phyloP scores from a whole-genome alignment of 2,113 vertebrate species.

The Benitochromis conjunctus region DNA sequence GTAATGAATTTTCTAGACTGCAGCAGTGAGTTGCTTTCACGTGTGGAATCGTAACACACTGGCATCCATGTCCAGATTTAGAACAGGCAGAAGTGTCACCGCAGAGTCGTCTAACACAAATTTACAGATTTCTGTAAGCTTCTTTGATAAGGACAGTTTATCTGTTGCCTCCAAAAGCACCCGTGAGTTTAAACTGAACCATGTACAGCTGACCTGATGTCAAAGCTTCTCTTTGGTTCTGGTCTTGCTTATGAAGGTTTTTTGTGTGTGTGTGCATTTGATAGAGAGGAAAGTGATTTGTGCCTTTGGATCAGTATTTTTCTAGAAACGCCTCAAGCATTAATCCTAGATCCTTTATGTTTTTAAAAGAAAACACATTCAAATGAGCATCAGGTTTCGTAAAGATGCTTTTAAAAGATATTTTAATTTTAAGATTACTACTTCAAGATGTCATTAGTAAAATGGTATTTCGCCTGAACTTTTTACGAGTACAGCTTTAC shows the following conservation, averaged over 20 bases:
- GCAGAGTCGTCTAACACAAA: not conserved
- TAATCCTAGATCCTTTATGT: not conserved
- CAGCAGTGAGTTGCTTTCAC: not conserved
- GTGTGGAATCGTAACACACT: not conserved
- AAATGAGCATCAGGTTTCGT: not conserved
- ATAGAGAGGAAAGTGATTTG: not conserved
- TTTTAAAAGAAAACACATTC: not conserved
- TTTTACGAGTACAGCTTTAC: not conserved
- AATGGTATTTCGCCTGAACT: not conserved
- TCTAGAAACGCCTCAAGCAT: not conserved
- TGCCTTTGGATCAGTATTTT: not conserved
- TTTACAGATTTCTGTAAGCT: not conserved
- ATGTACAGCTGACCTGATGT: not conserved
- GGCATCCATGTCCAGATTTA: not conserved
- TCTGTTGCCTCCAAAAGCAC: not conserved
- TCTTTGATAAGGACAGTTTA: not conserved
- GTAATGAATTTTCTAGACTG: not conserved
- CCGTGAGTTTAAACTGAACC: slow-evolving; percentile 23
- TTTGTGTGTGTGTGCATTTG: not conserved
- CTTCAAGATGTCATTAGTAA: not conserved
- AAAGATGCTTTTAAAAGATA: not conserved
- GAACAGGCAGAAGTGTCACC: not conserved
- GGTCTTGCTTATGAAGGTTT: not conserved
- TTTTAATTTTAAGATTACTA: not conserved
- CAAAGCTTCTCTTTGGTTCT: not conserved